A percentile compares a stretch with the other conserved stretches of the same genome.
Evolutionary conservation across 2,888 invertebrate genomes (phyloP).

Genomic region (Lutraria lutraria): DNA sequence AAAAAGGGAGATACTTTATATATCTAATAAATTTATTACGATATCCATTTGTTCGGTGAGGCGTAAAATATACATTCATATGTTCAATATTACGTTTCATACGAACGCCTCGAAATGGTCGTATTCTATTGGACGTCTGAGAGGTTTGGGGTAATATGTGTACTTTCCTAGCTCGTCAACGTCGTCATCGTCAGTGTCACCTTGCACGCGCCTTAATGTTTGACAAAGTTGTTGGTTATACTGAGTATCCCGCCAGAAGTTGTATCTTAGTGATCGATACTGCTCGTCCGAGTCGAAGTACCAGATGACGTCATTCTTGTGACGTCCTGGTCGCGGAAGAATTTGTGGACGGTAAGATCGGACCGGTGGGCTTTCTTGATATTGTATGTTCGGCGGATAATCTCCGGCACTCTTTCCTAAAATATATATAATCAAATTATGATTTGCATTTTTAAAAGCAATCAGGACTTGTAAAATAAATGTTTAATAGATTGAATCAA

Average conservation of each 20-base stretch:
- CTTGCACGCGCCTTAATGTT: neutral
- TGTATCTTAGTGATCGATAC: conserved; percentile 7
- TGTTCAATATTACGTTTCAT: neutral
- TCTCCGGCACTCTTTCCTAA: conserved; percentile 23
- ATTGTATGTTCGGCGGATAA: conserved; percentile 35
- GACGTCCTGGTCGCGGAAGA: conserved; percentile 44
- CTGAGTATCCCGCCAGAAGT: conserved; percentile 9
- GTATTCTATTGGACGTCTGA: conserved; percentile 19
- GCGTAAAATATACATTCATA: neutral
- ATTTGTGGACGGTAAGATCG: conserved; percentile 47
- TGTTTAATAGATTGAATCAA: neutral
- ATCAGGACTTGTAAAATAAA: neutral
- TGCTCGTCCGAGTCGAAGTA: conserved; percentile 33
- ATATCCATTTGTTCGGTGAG: neutral
- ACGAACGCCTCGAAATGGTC: conserved; percentile 31
- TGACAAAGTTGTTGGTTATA: neutral
- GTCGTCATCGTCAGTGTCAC: neutral
- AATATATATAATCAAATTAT: neutral
- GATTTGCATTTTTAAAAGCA: neutral
- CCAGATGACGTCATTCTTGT: conserved; percentile 46
- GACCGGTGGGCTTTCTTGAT: neutral
- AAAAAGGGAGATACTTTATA: neutral
- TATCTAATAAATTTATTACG: neutral
- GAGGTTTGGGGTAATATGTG: conserved; percentile 26
- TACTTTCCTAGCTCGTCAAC: neutral